Percentiles rank a stretch among this genome's conserved stretches.
These are phyloP conservation scores for Drosophila pegasa DNA, from an alignment of 2,888 invertebrate species.

Conservation along the genomic window DNA sequence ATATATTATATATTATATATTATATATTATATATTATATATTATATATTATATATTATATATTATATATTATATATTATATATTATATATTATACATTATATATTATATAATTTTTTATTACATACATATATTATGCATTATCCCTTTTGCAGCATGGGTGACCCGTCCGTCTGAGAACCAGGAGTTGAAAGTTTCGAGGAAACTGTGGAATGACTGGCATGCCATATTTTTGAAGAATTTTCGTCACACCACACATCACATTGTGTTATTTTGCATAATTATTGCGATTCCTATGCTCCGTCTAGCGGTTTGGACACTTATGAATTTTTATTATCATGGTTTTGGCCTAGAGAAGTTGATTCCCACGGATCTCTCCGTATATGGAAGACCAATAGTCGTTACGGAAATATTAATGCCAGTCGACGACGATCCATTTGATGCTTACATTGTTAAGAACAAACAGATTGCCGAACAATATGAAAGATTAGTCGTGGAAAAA, in stretches of 20 bases:
- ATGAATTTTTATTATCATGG: fast-evolving
- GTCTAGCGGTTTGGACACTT: fast-evolving
- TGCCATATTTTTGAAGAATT: conserved; percentile 88
- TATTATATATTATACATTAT: no score
- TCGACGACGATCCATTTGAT: background rate
- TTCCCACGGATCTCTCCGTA: background rate
- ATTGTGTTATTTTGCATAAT: conserved; percentile 79
- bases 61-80: no score
- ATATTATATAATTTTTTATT: no score
- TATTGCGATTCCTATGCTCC: conserved; percentile 54
- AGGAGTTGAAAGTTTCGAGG: conserved; percentile 3
- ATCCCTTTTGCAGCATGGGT: conserved; percentile 3
- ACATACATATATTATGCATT: no score
- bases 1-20: no score
- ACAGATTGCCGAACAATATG: background rate
- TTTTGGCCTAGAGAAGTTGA: fast-evolving
- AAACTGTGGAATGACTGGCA: conserved; percentile 84
- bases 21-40: no score
- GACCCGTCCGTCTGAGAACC: background rate
- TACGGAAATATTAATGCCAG: background rate
- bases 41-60: no score
- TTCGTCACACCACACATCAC: conserved; percentile 87
- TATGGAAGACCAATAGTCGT: conserved; percentile 20
- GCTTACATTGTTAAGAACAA: background rate
- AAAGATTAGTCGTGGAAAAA: background rate